Evolutionary conservation across 2,888 invertebrate genomes (phyloP), one percentile per base, ranked within the genome.

Genomic region (Omphaloscelis lunosa): DNA sequence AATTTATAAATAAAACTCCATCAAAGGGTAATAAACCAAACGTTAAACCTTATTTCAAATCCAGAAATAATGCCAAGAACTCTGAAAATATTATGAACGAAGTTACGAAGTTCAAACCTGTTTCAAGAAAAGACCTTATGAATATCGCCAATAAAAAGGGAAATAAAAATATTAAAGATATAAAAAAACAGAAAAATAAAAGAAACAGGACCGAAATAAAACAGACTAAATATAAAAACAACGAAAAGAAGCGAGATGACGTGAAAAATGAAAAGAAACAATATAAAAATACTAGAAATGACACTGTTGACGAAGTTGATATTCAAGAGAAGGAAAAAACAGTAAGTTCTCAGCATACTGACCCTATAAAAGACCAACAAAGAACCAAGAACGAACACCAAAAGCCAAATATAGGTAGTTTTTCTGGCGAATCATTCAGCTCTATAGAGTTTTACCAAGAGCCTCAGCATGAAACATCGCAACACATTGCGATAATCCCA

Each of bases 401-500:
- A 39, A 15, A 17, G 1, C 5, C 23, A 23, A 41, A n/a, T 41
- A 3, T 1, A 63, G 45, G n/a, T 20, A 72, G 29, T 34, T 56
- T 15, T 20, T 56, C 41, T 48, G 17, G 15, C 2, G 39, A 58
- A 56, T 34, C 51, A 51, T 23, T 17, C 0, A 34, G 15, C n/a
- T 73, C 56, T 34, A n/a, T 45, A 27, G 63, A 82, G 17, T 48
- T 74, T 27, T n/a, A 63, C 34, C n/a, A 41, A 15, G n/a, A 81
- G 48, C 29, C n/a, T 2, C 63, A 41, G 0, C 0, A 12, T 11
- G 27, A 34, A 1, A 63, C 4, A 27, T 23, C 9, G 11, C 17
- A 23, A n/a, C 53, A 29, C 23, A 39, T 17, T 23, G 1, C 17
- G 17, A 41, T 27, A 12, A 0, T 51, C 0, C n/a, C 20, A 17